Conservation (phyloP, 2,113 vertebrate genomes). For the Heterotilapia buettikoferi region DNA sequence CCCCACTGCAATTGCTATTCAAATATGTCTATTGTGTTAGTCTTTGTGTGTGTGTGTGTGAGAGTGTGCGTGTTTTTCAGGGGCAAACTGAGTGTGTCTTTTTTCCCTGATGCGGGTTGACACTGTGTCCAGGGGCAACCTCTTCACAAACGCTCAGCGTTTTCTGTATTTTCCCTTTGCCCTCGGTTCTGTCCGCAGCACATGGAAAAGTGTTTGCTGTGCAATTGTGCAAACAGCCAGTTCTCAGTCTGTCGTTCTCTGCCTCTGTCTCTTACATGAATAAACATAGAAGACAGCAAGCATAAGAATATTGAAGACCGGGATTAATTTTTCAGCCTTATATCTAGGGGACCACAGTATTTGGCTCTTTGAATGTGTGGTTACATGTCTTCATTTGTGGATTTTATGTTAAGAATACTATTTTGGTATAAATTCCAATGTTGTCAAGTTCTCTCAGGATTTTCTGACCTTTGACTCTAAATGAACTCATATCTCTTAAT, state of each 20-base stretch:
- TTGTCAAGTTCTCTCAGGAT: background rate
- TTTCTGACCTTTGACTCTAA: background rate
- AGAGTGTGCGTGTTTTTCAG: constrained; percentile 6
- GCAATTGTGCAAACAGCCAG: constrained; percentile 49
- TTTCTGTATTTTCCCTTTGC: constrained; percentile 35
- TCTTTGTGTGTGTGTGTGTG: background rate
- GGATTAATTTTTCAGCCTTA: background rate
- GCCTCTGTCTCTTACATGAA: background rate
- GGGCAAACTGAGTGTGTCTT: constrained; percentile 35
- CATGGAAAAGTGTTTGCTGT: constrained; percentile 57
- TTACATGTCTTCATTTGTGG: background rate
- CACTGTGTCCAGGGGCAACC: constrained; percentile 61
- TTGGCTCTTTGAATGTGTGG: background rate
- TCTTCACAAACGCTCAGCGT: constrained; percentile 32
- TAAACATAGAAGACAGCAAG: background rate
- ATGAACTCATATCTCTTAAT: background rate
- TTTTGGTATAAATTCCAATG: background rate
- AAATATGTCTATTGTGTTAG: constrained; percentile 25
- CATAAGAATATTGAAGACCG: background rate
- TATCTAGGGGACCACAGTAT: background rate
- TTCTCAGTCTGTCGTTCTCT: constrained; percentile 19
- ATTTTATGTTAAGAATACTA: background rate
- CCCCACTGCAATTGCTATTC: constrained; percentile 23
- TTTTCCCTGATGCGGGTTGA: constrained; percentile 49
- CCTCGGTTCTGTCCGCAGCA: constrained; percentile 38